Evolutionary conservation across 2,888 invertebrate species (phyloP).

Genomic region (Shargacucullia verbasci): DNA sequence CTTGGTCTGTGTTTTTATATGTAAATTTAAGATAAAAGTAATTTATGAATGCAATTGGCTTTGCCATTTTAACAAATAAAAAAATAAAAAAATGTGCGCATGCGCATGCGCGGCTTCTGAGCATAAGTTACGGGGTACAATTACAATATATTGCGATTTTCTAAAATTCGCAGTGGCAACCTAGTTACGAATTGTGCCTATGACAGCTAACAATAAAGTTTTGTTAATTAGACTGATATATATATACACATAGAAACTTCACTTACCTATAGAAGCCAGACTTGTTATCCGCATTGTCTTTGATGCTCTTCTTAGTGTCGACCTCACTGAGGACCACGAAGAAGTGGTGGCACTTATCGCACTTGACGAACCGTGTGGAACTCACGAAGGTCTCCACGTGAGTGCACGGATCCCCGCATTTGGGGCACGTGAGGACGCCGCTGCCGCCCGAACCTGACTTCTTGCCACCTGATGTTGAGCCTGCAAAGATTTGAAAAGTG

Average conservation of each 20-base stretch:
- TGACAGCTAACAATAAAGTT: too few species aligned
- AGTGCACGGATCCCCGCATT: slow-evolving; percentile 99
- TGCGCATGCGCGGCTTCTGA: too few species aligned
- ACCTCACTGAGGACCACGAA: slow-evolving; percentile 98
- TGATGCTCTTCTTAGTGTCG: slow-evolving; percentile 95
- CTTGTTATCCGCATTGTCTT: slow-evolving; percentile 93
- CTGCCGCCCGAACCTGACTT: slow-evolving; percentile 89
- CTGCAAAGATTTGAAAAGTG: slow-evolving; percentile 45
- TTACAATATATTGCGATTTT: too few species aligned
- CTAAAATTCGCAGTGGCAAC: too few species aligned
- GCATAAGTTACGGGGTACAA: too few species aligned
- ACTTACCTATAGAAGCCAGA: slow-evolving; percentile 90
- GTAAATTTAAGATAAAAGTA: too few species aligned
- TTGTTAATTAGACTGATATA: too few species aligned
- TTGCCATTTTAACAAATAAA: too few species aligned
- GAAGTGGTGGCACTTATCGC: slow-evolving; percentile 99
- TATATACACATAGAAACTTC: not conserved
- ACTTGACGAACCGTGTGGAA: slow-evolving; percentile 98
- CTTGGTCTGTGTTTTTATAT: too few species aligned
- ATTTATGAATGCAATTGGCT: too few species aligned
- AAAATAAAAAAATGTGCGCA: too few species aligned
- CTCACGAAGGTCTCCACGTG: slow-evolving; percentile 99
- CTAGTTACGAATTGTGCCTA: too few species aligned
- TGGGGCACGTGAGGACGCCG: slow-evolving; percentile 95
- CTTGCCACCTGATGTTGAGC: slow-evolving; percentile 86